phyloP scores from a whole-genome alignment of 2,113 vertebrate species.

The Oreotrochilus melanogaster region DNA sequence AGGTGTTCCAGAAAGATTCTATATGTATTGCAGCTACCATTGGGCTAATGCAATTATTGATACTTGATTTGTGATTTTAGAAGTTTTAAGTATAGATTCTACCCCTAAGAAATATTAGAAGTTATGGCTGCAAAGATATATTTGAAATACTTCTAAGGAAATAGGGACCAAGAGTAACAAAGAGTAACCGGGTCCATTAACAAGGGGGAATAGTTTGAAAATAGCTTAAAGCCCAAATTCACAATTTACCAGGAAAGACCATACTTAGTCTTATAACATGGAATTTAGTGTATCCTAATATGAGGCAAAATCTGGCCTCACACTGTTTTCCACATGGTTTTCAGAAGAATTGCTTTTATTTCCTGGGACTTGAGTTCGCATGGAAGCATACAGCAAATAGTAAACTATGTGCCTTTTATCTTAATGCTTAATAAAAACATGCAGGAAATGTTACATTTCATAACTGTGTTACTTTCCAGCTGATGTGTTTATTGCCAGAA shows the following conservation, averaged over 20 bases:
- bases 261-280: not conserved
- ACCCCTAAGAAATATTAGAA: slow-evolving; percentile 13
- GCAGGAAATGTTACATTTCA: not conserved
- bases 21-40: not conserved
- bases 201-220: not conserved
- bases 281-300: not conserved
- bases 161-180: slow-evolving; percentile 1
- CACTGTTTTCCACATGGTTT: not conserved
- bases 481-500: not conserved
- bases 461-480: not conserved
- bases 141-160: slow-evolving; percentile 21
- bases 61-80: not conserved
- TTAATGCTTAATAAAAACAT: not conserved
- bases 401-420: not conserved
- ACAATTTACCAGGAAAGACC: not conserved
- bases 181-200: not conserved
- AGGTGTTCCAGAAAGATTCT: not conserved
- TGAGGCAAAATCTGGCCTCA: not conserved
- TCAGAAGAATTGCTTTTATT: not conserved
- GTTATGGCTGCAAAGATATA: not conserved
- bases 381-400: not conserved
- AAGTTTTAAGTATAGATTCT: not conserved
- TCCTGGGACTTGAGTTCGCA: not conserved
- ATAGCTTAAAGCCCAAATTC: not conserved
- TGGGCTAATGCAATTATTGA: not conserved